phyloP scores from a whole-genome alignment of 2,113 vertebrate genomes.

The Protomyctophum bolini region DNA sequence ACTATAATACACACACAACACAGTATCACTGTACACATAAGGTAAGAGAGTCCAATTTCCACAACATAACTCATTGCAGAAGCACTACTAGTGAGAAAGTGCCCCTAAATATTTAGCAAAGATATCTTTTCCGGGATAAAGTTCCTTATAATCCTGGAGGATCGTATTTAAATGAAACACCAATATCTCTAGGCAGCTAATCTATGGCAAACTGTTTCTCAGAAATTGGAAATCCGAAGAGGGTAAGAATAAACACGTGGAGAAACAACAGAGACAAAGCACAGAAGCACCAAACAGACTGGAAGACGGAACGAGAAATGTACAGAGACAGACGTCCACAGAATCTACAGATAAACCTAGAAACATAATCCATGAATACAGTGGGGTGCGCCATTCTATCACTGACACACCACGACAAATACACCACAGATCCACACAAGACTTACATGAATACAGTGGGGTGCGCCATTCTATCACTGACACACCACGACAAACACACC shows the following conservation, averaged over 20 bases:
- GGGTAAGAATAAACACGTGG: background rate
- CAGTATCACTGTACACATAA: background rate
- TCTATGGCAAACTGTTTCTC: background rate
- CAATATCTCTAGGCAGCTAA: background rate
- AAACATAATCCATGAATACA: slow-evolving; percentile 37
- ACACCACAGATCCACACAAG: slow-evolving; percentile 31
- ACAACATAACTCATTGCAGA: background rate
- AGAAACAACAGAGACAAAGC: background rate
- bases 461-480: slow-evolving; percentile 1
- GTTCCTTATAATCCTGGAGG: background rate
- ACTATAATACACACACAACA: background rate
- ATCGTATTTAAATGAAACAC: background rate
- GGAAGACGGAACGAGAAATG: background rate
- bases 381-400: slow-evolving; percentile 1
- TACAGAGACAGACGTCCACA: slow-evolving; percentile 13
- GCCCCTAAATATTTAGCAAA: background rate
- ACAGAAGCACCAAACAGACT: slow-evolving; percentile 11
- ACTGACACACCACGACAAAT: slow-evolving; percentile 7
- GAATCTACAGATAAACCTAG: slow-evolving; percentile 15
- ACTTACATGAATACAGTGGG: slow-evolving; percentile 7
- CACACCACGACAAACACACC: slow-evolving; percentile 25
- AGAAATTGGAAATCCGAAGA: slow-evolving; percentile 17
- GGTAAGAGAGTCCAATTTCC: slow-evolving; percentile 17
- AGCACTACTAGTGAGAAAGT: background rate
- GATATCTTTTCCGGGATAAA: background rate